Evolutionary conservation across 2,113 vertebrate genomes (phyloP), one percentile per base, ranked within the genome.

Genomic region (Indicator maculatus): DNA sequence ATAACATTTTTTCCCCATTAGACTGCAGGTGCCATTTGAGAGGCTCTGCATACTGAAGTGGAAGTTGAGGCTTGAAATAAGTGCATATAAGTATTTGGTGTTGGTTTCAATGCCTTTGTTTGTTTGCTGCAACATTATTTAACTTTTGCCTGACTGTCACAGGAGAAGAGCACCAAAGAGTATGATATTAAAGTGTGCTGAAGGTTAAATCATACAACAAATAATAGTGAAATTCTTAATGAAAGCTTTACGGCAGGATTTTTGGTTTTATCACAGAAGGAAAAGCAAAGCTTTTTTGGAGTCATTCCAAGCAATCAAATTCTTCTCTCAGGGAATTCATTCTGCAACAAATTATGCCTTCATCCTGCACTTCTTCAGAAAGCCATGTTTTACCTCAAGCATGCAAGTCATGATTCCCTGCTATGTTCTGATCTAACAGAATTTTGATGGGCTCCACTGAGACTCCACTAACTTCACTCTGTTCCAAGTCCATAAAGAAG

Each of bases 401-500:
- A 23, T 56, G 45, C 18, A 28, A 59, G 71, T 76, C 65, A 47
- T 60, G 39, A 41, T 80, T 74, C 56, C 94, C 38, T 72, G 45
- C 24, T 63, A 0, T 33, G n/a, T 70, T 94, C 67, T 91, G 60
- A 88, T 88, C 72, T 81, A 91, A 83, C 2, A 6, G 45, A 38
- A 66, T 56, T 91, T 96, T 83, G 67, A 80, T 23, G 52, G 28
- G 5, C 65, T 95, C 71, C 75, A 18, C 45, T 82, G 93, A 83
- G 75, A 91, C 66, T 83, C 55, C 59, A 41, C 70, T 89, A 64
- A 61, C 73, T 88, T 92, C 44, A 7, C 24, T 70, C 38, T 58
- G 26, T 70, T 88, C 83, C 79, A 93, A 84, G 59, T 69, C 71
- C 56, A 59, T 89, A 92, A 93, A 90, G 74, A 89, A 86, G 83